Percentiles rank a stretch among this genome's conserved stretches.
Conservation (phyloP, 2,113 vertebrate genomes). For the Rissa tridactyla region DNA sequence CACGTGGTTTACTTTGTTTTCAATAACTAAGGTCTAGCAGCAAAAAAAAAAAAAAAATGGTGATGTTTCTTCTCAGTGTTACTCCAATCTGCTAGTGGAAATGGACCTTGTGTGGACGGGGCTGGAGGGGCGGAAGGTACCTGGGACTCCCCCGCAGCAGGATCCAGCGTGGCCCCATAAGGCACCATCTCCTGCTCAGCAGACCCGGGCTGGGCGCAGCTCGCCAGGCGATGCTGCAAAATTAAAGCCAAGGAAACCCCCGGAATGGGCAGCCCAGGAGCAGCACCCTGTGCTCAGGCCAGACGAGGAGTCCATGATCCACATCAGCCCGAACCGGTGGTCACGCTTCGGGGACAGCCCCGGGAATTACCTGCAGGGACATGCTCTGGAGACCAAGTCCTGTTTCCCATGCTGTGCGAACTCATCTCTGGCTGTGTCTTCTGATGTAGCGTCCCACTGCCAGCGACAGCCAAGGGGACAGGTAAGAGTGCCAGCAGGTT, state of each 20-base stretch:
- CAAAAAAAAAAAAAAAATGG: not conserved
- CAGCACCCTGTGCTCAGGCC: not conserved
- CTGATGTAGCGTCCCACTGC: constrained; percentile 61
- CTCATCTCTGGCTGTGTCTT: constrained; percentile 49
- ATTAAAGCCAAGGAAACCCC: not conserved
- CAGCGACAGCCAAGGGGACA: not conserved
- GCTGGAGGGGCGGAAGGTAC: not conserved
- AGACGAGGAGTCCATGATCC: rapidly evolving
- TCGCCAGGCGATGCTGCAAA: constrained; percentile 66
- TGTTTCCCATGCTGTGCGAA: constrained; percentile 19
- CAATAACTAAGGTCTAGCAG: not conserved
- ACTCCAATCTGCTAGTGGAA: not conserved
- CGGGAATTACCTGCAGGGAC: not conserved
- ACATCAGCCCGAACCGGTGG: rapidly evolving
- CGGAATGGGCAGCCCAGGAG: not conserved
- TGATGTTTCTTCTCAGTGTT: not conserved
- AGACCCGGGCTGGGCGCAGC: constrained; percentile 66
- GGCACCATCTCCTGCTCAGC: constrained; percentile 59
- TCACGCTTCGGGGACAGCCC: rapidly evolving
- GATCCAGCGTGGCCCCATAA: not conserved
- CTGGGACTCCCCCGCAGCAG: not conserved
- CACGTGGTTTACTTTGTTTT: not conserved
- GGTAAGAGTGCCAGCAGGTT: not conserved
- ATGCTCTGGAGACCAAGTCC: constrained; percentile 57
- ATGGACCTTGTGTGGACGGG: rapidly evolving